Conservation (phyloP, 1,140 invertebrate species). For the Sarcophaga bullata region DNA sequence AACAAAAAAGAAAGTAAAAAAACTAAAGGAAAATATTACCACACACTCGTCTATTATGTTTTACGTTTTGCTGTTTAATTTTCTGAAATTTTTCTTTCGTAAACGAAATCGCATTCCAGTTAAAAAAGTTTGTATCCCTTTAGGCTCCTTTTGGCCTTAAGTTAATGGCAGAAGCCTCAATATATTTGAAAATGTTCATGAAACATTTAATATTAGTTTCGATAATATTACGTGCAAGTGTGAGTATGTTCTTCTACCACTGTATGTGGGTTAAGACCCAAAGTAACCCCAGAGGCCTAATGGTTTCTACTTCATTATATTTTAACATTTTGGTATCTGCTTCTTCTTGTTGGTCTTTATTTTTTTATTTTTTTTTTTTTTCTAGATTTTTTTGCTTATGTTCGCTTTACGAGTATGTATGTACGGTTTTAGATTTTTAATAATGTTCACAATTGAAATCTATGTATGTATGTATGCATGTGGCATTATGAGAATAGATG, state of each 20-base stretch:
- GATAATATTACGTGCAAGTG: no score
- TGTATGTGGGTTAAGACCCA: background rate
- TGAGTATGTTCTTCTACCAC: background rate
- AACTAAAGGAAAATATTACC: no score
- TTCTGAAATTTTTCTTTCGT: no score
- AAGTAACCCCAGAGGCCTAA: background rate
- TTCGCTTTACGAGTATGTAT: no score
- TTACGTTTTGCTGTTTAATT: no score
- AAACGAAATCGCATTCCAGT: background rate
- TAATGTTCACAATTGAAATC: no score
- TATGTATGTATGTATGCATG: no score
- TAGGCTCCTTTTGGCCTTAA: background rate
- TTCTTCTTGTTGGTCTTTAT: background rate
- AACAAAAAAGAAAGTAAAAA: no score
- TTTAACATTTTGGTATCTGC: background rate
- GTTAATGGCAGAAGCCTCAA: background rate
- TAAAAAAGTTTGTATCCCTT: background rate
- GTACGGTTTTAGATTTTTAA: no score
- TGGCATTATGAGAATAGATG: constrained; percentile 7
- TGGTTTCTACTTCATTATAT: constrained; percentile 9
- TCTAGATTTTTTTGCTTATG: background rate
- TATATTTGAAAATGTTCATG: background rate
- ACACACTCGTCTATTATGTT: no score
- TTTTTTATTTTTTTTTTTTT: background rate
- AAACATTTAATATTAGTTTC: background rate